phyloP scores from a whole-genome alignment of 2,797 vertebrate genomes.

The Cuculus canorus region DNA sequence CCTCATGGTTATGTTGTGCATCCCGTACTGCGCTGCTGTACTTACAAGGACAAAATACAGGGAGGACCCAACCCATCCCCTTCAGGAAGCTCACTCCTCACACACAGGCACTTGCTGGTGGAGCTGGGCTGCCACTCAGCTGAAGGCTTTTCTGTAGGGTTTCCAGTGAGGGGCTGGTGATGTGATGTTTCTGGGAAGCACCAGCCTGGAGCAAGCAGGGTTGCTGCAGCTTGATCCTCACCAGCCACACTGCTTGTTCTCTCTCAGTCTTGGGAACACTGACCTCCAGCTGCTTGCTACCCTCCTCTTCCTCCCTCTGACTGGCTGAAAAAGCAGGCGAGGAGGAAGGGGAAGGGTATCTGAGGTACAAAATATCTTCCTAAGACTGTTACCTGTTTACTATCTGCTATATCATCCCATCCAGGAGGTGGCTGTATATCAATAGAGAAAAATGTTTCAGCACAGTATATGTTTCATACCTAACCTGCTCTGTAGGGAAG shows the following conservation, averaged over 20 bases:
- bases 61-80: not conserved
- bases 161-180: not conserved
- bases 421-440: not conserved
- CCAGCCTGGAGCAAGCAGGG: not conserved
- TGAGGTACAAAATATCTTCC: not conserved
- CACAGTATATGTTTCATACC: not conserved
- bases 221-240: not conserved
- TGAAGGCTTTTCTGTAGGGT: not conserved
- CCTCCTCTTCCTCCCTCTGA: not conserved
- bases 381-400: not conserved
- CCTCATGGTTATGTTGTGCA: not conserved
- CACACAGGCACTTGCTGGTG: not conserved
- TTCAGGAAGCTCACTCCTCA: not conserved
- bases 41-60: not conserved
- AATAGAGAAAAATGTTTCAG: not conserved
- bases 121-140: not conserved
- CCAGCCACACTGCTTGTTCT: not conserved
- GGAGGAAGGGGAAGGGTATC: not conserved
- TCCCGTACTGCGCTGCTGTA: not conserved
- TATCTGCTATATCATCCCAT: not conserved
- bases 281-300: not conserved
- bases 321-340: not conserved
- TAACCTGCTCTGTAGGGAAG: not conserved
- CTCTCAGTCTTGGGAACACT: not conserved
- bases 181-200: not conserved